A percentile compares a stretch with the other conserved stretches of the same genome.
Conservation (phyloP, 2,797 vertebrate species). For the Sitta carolinensis region DNA sequence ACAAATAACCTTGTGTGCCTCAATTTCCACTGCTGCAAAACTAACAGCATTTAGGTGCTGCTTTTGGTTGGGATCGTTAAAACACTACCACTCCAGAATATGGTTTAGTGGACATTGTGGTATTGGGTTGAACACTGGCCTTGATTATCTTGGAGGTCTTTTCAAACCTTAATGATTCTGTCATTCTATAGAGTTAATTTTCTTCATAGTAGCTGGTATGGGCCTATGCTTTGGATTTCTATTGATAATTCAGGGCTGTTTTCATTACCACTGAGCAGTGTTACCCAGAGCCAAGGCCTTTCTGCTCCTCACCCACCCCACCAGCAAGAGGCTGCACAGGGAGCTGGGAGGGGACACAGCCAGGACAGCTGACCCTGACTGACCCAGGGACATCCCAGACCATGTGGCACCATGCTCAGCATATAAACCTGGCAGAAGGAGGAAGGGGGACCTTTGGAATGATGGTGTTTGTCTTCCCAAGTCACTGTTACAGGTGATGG, state of each 20-base stretch:
- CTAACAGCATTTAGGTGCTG: background rate
- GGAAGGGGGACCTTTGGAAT: fast-evolving
- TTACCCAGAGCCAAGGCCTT: background rate
- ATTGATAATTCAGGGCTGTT: background rate
- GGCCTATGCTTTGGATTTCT: background rate
- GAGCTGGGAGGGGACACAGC: background rate
- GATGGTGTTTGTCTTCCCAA: background rate
- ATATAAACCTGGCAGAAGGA: background rate
- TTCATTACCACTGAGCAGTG: fast-evolving
- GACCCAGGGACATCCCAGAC: background rate
- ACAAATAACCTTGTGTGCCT: background rate
- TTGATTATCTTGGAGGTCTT: background rate
- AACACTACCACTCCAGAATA: fast-evolving
- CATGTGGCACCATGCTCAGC: background rate
- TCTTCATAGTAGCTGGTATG: background rate
- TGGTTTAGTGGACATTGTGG: background rate
- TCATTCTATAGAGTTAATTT: background rate
- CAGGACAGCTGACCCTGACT: background rate
- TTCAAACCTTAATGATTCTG: background rate
- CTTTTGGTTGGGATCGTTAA: background rate
- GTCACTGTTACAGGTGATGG: background rate
- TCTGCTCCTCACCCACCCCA: background rate
- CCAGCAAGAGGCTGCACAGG: background rate
- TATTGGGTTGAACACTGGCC: background rate
- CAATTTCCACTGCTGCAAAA: background rate